Evolutionary conservation across 2,888 invertebrate genomes (phyloP).

Genomic region (Synergus umbraculus): DNA sequence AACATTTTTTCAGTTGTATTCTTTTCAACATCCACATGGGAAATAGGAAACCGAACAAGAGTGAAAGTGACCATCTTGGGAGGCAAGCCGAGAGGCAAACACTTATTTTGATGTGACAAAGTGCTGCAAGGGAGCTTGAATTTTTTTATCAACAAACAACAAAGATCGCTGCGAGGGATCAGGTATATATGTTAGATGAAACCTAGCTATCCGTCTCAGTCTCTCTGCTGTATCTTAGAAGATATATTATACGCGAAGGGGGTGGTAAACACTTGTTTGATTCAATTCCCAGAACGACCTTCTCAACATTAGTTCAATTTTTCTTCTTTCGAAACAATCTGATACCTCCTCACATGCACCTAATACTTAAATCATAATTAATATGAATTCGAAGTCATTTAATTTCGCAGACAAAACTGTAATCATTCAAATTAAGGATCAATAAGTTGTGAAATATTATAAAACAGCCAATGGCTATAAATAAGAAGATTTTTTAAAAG

Average conservation of each 20-base stretch:
- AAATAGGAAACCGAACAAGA: slow-evolving; percentile 16
- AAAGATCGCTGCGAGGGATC: slow-evolving; percentile 46
- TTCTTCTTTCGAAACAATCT: slow-evolving; percentile 56
- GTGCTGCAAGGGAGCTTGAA: slow-evolving; percentile 20
- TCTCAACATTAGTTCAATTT: slow-evolving; percentile 67
- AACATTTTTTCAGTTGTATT: neutral
- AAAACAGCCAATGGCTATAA: slow-evolving; percentile 1
- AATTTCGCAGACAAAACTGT: neutral
- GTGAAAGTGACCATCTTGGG: neutral
- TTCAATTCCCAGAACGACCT: slow-evolving; percentile 71
- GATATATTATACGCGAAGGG: slow-evolving; percentile 69
- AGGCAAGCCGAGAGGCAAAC: neutral
- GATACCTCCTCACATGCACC: neutral
- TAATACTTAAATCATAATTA: neutral
- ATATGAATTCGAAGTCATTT: no score
- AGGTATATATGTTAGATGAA: slow-evolving; percentile 49
- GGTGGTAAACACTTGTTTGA: slow-evolving; percentile 74
- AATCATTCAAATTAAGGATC: neutral
- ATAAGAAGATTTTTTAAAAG: neutral
- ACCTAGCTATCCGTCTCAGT: slow-evolving; percentile 66
- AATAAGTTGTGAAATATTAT: slow-evolving; percentile 4
- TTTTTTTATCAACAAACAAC: slow-evolving; percentile 37
- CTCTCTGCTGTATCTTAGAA: slow-evolving; percentile 62
- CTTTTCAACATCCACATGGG: neutral
- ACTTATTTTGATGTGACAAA: slow-evolving; percentile 30